Conservation (phyloP, 1,140 invertebrate species). For the Solenopsis fugax region DNA sequence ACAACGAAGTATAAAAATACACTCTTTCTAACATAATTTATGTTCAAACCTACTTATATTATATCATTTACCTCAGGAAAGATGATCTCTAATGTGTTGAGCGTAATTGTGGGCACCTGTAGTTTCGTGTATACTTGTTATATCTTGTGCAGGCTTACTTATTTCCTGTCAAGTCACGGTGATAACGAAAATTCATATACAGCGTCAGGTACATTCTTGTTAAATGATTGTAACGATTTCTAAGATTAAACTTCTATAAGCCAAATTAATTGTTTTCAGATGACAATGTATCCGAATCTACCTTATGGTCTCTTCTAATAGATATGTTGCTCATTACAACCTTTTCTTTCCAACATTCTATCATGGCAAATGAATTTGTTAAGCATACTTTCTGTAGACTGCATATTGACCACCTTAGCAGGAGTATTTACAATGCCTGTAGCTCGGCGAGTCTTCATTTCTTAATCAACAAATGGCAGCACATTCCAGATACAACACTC, state of each 20-base stretch:
- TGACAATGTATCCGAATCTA: conserved; percentile 67
- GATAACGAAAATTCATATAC: conserved; percentile 36
- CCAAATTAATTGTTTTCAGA: conserved; percentile 72
- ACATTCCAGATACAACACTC: conserved; percentile 82
- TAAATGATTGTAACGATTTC: conserved; percentile 13
- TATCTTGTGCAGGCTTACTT: conserved; percentile 80
- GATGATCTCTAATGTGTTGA: conserved; percentile 75
- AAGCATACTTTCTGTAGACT: conserved; percentile 84
- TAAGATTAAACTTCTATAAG: conserved; percentile 38
- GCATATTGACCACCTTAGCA: conserved; percentile 83
- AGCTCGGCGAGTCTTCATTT: conserved; percentile 79
- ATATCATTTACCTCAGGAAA: conserved; percentile 11
- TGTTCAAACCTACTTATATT: background rate
- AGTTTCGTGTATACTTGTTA: conserved; percentile 84
- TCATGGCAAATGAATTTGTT: conserved; percentile 84
- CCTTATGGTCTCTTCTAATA: conserved; percentile 80
- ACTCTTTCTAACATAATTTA: background rate
- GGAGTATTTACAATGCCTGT: conserved; percentile 86
- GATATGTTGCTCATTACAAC: conserved; percentile 84
- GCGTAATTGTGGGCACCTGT: conserved; percentile 69
- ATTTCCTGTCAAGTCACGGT: conserved; percentile 81
- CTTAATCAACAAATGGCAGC: conserved; percentile 85
- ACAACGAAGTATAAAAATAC: conserved; percentile 2
- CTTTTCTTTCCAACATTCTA: conserved; percentile 87
- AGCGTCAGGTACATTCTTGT: conserved; percentile 12